Evolutionary conservation across 2,113 vertebrate species (phyloP).

Genomic region (Siniperca chuatsi): DNA sequence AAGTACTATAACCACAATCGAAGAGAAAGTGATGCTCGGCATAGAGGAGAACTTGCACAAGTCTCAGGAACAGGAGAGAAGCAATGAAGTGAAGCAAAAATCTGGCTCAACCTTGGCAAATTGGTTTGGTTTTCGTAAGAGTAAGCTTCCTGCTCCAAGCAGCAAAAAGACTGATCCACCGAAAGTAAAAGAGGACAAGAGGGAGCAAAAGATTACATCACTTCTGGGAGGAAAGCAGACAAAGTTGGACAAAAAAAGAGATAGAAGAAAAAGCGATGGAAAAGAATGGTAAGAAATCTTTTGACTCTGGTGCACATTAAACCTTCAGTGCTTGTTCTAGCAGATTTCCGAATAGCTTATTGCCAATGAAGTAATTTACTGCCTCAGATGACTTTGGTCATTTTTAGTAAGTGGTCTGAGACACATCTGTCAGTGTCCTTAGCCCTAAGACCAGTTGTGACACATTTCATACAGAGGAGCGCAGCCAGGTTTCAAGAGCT

Average conservation of each 20-base stretch:
- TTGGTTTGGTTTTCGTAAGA: conserved; percentile 95
- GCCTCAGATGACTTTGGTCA: conserved; percentile 77
- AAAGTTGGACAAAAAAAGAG: conserved; percentile 90
- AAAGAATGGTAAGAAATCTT: conserved; percentile 83
- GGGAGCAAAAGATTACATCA: conserved; percentile 87
- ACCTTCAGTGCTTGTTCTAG: conserved; percentile 45
- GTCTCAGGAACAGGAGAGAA: conserved; percentile 87
- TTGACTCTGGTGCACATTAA: neutral
- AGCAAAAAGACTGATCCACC: conserved; percentile 86
- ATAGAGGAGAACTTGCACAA: conserved; percentile 95
- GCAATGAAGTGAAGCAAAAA: conserved; percentile 86
- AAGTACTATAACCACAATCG: conserved; percentile 87
- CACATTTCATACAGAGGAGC: conserved; percentile 81
- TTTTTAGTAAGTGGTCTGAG: conserved; percentile 83
- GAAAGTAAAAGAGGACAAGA: conserved; percentile 90
- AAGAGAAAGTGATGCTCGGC: conserved; percentile 96
- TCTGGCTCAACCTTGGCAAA: conserved; percentile 89
- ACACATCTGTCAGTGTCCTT: conserved; percentile 82
- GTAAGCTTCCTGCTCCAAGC: conserved; percentile 90
- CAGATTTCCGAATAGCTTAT: conserved; percentile 72
- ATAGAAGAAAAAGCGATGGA: conserved; percentile 88
- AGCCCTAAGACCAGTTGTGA: conserved; percentile 78
- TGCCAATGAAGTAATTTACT: conserved; percentile 77
- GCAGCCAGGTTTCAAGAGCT: conserved; percentile 79
- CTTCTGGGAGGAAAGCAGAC: conserved; percentile 88